Conservation (phyloP, 1,140 invertebrate species). For the Drusus annulatus region DNA sequence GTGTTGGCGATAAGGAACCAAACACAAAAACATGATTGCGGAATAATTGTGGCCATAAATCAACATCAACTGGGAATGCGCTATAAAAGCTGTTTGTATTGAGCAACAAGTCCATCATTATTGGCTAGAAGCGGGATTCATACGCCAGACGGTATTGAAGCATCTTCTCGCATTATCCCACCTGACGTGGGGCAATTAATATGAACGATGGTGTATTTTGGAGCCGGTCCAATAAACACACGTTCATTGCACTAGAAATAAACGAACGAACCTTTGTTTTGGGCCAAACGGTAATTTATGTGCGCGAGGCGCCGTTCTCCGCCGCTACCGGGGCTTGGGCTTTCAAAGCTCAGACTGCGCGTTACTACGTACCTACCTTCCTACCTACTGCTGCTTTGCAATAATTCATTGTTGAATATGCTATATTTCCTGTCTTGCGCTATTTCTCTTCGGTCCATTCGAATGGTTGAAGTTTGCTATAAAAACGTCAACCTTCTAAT, state of each 20-base stretch:
- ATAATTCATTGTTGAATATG: slow-evolving; percentile 24
- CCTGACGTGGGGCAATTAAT: slow-evolving; percentile 57
- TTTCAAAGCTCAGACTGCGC: no score
- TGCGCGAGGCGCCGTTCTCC: slow-evolving; percentile 38
- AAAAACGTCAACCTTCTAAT: no score
- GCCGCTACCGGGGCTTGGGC: background rate
- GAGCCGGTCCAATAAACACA: slow-evolving; percentile 48
- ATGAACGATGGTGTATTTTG: slow-evolving; percentile 54
- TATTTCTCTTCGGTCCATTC: no score
- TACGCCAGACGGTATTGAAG: slow-evolving; percentile 41
- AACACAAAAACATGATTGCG: slow-evolving; percentile 5
- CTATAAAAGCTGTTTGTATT: slow-evolving; percentile 31
- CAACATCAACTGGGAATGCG: slow-evolving; percentile 11
- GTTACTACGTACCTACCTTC: no score
- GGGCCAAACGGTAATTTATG: slow-evolving; percentile 52
- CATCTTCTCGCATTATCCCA: slow-evolving; percentile 38
- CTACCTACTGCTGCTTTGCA: background rate
- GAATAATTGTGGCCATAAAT: slow-evolving; percentile 32
- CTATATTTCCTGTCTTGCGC: no score
- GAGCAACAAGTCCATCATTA: slow-evolving; percentile 31
- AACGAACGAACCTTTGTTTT: slow-evolving; percentile 57
- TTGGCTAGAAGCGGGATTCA: background rate
- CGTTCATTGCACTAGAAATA: slow-evolving; percentile 56
- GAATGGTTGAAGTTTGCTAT: no score
- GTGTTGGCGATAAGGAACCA: background rate